Conservation (phyloP, 1,140 invertebrate genomes). For the Thalassaphorura encarpata region DNA sequence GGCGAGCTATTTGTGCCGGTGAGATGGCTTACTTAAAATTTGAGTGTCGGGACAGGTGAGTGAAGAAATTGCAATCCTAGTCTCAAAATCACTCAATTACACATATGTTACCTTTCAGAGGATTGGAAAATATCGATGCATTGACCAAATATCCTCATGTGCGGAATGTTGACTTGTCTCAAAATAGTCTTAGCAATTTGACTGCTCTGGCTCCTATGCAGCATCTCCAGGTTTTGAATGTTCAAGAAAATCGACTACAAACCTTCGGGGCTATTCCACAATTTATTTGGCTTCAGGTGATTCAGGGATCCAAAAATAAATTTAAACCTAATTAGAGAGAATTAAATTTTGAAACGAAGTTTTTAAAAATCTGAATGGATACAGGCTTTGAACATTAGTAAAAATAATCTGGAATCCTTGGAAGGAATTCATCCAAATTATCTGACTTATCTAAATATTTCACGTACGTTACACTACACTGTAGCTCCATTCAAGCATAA, state of each 20-base stretch:
- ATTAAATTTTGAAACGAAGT: neutral
- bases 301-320: neutral
- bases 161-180: neutral
- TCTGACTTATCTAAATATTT: conserved; percentile 9
- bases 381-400: conserved; percentile 5
- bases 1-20: neutral
- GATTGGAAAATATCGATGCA: neutral
- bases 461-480: neutral
- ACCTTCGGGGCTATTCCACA: conserved; percentile 3
- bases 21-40: neutral
- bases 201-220: neutral
- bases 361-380: neutral
- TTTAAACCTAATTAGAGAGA: neutral
- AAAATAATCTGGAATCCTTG: conserved; percentile 2
- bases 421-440: conserved; percentile 12
- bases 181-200: neutral
- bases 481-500: neutral
- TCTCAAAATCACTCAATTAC: neutral
- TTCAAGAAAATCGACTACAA: conserved; percentile 4
- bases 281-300: conserved; percentile 5
- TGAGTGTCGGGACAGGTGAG: neutral
- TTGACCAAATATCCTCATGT: neutral
- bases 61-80: no score
- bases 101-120: neutral
- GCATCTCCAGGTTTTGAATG: conserved; percentile 6